Conservation (phyloP, 2,113 vertebrate species). For the Penelope pileata region DNA sequence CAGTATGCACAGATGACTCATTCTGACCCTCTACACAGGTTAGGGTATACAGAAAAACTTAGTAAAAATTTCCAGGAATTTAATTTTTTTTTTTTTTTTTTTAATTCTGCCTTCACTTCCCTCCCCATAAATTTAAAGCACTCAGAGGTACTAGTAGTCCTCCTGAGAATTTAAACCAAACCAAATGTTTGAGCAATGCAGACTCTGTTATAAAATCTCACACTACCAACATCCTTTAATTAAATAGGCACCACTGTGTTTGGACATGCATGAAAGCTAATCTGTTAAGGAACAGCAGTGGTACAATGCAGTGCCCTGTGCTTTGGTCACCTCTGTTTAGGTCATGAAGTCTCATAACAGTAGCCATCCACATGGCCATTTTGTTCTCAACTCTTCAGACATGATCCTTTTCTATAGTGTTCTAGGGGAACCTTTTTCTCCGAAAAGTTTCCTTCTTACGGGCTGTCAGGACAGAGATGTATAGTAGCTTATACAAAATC, state of each 20-base stretch:
- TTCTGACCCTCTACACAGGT: conserved; percentile 2
- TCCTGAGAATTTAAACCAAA: conserved; percentile 40
- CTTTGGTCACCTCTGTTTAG: background rate
- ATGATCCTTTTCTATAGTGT: background rate
- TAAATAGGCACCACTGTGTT: background rate
- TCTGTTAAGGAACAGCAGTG: background rate
- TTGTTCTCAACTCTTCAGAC: background rate
- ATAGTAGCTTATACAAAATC: background rate
- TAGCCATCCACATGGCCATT: background rate
- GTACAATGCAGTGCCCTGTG: background rate
- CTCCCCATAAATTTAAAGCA: background rate
- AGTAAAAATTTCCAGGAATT: conserved; percentile 39
- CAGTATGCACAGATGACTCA: background rate
- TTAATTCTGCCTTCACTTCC: background rate
- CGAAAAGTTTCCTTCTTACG: background rate
- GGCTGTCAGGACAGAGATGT: background rate
- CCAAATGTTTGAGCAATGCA: conserved; percentile 27
- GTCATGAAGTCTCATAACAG: background rate
- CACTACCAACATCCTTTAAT: background rate
- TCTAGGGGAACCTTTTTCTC: background rate
- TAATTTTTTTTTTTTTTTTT: background rate
- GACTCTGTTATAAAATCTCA: conserved; percentile 16
- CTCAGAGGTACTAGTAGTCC: conserved; percentile 9
- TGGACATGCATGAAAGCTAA: background rate
- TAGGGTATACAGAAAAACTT: background rate